Evolutionary conservation across 37 sponge, comb jelly and placozoan species (phyloP), one percentile per base, ranked within the genome.

Genomic region (Haliclona indistincta): DNA sequence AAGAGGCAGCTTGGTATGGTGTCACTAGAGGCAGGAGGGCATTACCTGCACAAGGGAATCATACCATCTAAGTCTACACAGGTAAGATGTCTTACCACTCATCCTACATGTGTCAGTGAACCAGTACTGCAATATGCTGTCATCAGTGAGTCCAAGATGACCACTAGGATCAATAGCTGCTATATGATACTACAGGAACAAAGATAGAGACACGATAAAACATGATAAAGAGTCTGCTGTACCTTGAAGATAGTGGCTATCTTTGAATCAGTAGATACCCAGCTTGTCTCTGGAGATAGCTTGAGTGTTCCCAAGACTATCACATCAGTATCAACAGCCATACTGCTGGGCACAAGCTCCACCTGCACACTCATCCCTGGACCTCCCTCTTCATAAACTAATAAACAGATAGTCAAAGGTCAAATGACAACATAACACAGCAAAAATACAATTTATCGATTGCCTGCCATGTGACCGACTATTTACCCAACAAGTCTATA

Each of bases 211-310:
- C 28, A 38, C 45, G 25, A 42, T 68, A 42, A 41, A 42, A 42
- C 43, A 22, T 38, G 13, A 30, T 54, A 40, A 10, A 40, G 35
- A 38, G n/a, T 43, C 6, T 42, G 3, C 11, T 73, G 33, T 66
- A 88, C 88, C 55, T 45, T 38, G 32, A 88, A 76, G 11, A 88
- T 88, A 33, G 75, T 73, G 13, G 56, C 43, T 25, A 88, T 65
- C 55, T 88, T 88, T n/a, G 58, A 54, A 42, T 88, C 88, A 82
- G 81, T 81, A 77, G 72, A 72, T 32, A 81, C 54, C 88, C 88
- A 88, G 73, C 72, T 81, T 29, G 54, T 54, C 39, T 81, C 78
- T 10, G 82, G 78, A 34, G 78, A 54, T 22, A 88, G 56, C 42
- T 72, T 74, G 62, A 88, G 45, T 3, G 73, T 64, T 28, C 88